A percentile compares a stretch with the other conserved stretches of the same genome.
phyloP scores from a whole-genome alignment of 2,888 invertebrate genomes.

The Zootermopsis nevadensis region DNA sequence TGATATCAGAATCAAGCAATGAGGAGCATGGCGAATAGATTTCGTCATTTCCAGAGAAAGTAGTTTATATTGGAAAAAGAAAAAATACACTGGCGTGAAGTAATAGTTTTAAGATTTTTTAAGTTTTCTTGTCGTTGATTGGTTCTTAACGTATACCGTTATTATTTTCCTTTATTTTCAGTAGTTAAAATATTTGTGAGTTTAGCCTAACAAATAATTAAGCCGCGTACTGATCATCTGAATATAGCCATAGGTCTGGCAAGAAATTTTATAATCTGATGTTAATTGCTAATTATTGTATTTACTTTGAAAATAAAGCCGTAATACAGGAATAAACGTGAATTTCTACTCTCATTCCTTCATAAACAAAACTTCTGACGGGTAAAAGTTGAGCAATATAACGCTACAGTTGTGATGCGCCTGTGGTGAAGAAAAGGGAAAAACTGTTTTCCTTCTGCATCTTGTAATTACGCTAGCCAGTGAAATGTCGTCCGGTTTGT shows the following conservation, averaged over 20 bases:
- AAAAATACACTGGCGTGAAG: background rate
- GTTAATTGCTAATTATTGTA: background rate
- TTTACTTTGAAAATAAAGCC: background rate
- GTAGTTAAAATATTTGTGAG: too few species aligned
- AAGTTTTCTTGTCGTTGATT: too few species aligned
- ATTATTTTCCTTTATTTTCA: too few species aligned
- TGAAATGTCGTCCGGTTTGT: conserved; percentile 49
- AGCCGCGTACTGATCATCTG: too few species aligned
- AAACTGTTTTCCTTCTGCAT: conserved; percentile 44
- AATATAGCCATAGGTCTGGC: too few species aligned
- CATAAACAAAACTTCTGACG: conserved; percentile 5
- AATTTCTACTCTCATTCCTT: background rate
- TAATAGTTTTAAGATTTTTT: too few species aligned
- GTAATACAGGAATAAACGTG: background rate
- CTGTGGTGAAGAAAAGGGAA: conserved; percentile 44
- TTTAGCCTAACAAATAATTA: too few species aligned
- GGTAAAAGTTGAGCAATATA: conserved; percentile 24
- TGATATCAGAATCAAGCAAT: conserved; percentile 6
- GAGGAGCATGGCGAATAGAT: background rate
- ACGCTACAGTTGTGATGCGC: conserved; percentile 48
- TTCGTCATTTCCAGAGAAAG: background rate
- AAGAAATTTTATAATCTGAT: too few species aligned
- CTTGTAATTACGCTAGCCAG: conserved; percentile 49
- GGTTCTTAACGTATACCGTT: too few species aligned
- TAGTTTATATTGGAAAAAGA: background rate